Evolutionary conservation across 2,888 invertebrate species (phyloP), one percentile per base, ranked within the genome.

Genomic region (Drosophila kanekoi): DNA sequence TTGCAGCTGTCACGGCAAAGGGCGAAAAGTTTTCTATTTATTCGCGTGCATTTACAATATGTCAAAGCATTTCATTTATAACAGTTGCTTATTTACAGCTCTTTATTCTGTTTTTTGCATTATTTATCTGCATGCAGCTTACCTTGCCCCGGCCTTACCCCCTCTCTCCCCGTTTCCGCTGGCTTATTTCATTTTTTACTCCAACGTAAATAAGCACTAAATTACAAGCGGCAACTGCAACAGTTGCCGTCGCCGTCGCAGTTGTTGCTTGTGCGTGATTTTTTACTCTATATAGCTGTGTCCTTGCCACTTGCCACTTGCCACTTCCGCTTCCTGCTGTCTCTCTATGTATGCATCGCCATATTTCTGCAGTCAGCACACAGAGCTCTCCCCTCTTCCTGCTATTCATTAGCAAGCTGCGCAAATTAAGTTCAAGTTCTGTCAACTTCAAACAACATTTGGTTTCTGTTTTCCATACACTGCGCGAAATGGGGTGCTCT

Each of bases 201-300:
- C 69, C 72, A 77, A 84, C 72, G 87, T 79, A 84, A 87, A 84
- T 87, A 85, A 85, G 87, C 85, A 74, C 81, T 87, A 89, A 85
- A 89, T 85, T 85, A 85, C 74, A 70, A 73, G 64, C 66, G 68
- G 79, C 69, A 74, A 77, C 64, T 57, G 52, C 40, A 28, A 4
- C 56, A 45, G 65, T 47, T 47, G 60, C 32, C 60, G 54, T 33
- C 53, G 60, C 38, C 35, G 43, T 13, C 56, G 37, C 33, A 54
- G 57, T 28, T 65, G 52, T 20, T 58, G 32, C 56, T 64, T 75
- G 71, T 62, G 59, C 58, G 28, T 52, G 37, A 69, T 60, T 64
- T 51, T 51, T 51, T n/a, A 14, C 70, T 51, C 44, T 83, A 37
- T 79, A 58, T 68, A 37, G 51, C 38, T 16, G 3, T 28, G 40